Percentiles rank a stretch among this genome's conserved stretches.
These are phyloP conservation scores for Drosophila dunni DNA, from an alignment of 1,140 invertebrate species.

Conservation along the genomic window DNA sequence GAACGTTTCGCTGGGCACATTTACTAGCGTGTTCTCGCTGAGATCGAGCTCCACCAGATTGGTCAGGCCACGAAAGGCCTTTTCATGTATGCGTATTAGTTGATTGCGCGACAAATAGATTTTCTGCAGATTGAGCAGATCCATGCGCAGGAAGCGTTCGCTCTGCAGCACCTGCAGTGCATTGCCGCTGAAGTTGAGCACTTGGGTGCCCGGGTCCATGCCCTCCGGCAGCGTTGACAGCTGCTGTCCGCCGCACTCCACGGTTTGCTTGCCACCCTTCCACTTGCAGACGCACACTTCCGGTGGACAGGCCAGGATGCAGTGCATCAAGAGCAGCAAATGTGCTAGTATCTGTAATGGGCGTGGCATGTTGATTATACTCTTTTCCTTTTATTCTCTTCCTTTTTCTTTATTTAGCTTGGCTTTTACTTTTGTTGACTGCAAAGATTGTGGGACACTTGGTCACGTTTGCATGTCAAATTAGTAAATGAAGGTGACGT, in stretches of 20 bases:
- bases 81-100: conserved; percentile 90
- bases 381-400: not conserved
- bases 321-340: conserved; percentile 9
- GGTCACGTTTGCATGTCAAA: conserved; percentile 78
- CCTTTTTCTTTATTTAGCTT: not conserved
- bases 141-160: conserved; percentile 91
- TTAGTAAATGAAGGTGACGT: conserved; percentile 50
- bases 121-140: conserved; percentile 94
- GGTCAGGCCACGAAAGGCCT: conserved; percentile 92
- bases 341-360: conserved; percentile 7
- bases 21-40: conserved; percentile 91
- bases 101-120: conserved; percentile 92
- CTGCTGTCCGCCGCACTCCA: conserved; percentile 92
- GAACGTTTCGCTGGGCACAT: conserved; percentile 91
- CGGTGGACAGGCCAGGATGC: conserved; percentile 87
- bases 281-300: conserved; percentile 93
- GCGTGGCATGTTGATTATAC: conserved; percentile 47
- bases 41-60: conserved; percentile 96
- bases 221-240: conserved; percentile 91
- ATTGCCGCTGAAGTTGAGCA: conserved; percentile 93
- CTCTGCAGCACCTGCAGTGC: conserved; percentile 90
- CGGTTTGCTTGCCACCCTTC: conserved; percentile 95
- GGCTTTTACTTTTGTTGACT: conserved; percentile 3
- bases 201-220: conserved; percentile 94
- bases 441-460: conserved; percentile 40